Conservation (phyloP, 2,797 vertebrate genomes). For the Hydrolagus colliei region DNA sequence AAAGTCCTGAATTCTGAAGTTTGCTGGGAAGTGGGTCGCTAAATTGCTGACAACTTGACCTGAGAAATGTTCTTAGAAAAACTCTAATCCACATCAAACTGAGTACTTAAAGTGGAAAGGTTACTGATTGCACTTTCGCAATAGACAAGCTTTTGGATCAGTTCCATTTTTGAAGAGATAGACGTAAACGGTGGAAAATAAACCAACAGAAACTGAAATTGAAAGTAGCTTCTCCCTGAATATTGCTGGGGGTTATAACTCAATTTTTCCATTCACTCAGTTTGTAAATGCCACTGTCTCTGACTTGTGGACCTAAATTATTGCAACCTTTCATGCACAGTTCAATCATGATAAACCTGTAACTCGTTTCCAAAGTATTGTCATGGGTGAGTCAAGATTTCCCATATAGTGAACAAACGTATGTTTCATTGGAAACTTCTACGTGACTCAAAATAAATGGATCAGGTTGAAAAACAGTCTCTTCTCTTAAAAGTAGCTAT, state of each 20-base stretch:
- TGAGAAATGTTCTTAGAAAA: background rate
- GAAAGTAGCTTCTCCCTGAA: background rate
- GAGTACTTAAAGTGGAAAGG: background rate
- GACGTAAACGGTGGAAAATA: background rate
- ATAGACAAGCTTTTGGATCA: background rate
- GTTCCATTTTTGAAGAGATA: background rate
- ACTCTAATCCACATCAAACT: background rate
- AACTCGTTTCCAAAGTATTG: background rate
- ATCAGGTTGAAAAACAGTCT: background rate
- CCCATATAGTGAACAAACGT: background rate
- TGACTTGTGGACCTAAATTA: background rate
- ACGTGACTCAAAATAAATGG: background rate
- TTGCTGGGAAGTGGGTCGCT: background rate
- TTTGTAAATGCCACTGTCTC: background rate
- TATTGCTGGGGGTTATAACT: background rate
- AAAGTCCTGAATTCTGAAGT: background rate
- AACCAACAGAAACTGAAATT: background rate
- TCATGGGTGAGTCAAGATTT: background rate
- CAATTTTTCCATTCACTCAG: too few relatives aligned
- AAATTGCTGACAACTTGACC: slow-evolving; percentile 3
- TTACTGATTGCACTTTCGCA: background rate
- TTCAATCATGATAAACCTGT: background rate
- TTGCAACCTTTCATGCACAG: background rate
- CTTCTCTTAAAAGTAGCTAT: too few relatives aligned
- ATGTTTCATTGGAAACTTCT: slow-evolving; percentile 4